Evolutionary conservation across 2,888 invertebrate genomes (phyloP).

Genomic region (Lasioglossum malachurum): DNA sequence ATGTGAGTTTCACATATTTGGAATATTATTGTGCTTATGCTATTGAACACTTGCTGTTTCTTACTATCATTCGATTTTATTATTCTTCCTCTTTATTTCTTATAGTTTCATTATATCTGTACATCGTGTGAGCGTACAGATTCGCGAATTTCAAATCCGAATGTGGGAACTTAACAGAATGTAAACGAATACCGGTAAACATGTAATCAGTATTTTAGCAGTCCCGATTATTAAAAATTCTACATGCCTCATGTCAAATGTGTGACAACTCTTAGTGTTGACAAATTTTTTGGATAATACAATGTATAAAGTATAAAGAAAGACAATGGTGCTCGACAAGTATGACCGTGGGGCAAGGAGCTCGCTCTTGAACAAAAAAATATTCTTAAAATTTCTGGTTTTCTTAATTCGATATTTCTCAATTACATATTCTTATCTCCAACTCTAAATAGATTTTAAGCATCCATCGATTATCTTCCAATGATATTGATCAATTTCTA

Average conservation of each 20-base stretch:
- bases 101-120: neutral
- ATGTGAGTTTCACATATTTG: conserved; percentile 4
- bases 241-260: conserved; percentile 46
- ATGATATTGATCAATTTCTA: neutral
- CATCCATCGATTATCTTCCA: neutral
- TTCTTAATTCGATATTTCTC: neutral
- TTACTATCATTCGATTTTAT: neutral
- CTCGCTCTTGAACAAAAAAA: conserved; percentile 77
- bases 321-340: conserved; percentile 59
- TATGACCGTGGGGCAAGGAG: conserved; percentile 81
- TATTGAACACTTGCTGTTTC: neutral
- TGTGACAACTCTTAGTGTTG: conserved; percentile 37
- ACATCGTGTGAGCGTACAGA: neutral
- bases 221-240: conserved; percentile 25
- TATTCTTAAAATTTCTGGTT: conserved; percentile 74
- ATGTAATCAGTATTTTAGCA: conserved; percentile 27
- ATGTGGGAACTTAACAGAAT: conserved; percentile 55
- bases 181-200: conserved; percentile 7
- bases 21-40: conserved; percentile 9
- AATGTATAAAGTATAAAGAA: conserved; percentile 12
- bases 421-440: neutral
- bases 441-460: neutral
- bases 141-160: conserved; percentile 52
- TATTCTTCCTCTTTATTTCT: neutral
- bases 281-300: conserved; percentile 44